Evolutionary conservation across 2,888 invertebrate genomes (phyloP).

Genomic region (Patella ulyssiponensis): DNA sequence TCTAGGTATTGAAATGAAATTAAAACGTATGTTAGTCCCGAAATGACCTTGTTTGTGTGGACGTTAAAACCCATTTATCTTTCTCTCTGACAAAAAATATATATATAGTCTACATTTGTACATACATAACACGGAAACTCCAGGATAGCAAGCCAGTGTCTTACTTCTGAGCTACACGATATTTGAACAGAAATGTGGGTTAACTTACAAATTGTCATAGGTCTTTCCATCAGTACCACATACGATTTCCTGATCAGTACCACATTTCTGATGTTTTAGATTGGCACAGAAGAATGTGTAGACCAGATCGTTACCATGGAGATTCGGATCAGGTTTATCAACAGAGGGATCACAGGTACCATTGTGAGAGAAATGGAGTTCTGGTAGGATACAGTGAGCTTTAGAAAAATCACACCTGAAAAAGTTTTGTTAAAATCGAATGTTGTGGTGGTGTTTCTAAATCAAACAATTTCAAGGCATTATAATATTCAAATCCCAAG

Average conservation of each 20-base stretch:
- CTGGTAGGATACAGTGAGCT: background rate
- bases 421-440: background rate
- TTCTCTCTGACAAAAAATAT: no score
- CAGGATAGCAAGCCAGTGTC: no score
- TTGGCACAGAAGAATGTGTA: background rate
- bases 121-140: no score
- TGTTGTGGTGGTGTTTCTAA: no score
- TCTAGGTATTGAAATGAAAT: no score
- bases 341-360: background rate
- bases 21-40: no score
- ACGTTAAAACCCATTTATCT: no score
- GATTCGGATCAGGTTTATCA: background rate
- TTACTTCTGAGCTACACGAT: no score
- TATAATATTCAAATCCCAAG: no score
- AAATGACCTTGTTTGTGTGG: no score
- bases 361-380: background rate
- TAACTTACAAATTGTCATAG: background rate
- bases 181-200: background rate
- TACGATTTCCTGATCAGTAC: background rate
- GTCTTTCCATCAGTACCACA: background rate
- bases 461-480: no score
- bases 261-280: background rate
- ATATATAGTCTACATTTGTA: no score
- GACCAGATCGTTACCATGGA: slow-evolving; percentile 1
- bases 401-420: background rate